These are phyloP conservation scores for Megaceryle alcyon DNA, from an alignment of 2,797 vertebrate genomes.

Conservation along the genomic window DNA sequence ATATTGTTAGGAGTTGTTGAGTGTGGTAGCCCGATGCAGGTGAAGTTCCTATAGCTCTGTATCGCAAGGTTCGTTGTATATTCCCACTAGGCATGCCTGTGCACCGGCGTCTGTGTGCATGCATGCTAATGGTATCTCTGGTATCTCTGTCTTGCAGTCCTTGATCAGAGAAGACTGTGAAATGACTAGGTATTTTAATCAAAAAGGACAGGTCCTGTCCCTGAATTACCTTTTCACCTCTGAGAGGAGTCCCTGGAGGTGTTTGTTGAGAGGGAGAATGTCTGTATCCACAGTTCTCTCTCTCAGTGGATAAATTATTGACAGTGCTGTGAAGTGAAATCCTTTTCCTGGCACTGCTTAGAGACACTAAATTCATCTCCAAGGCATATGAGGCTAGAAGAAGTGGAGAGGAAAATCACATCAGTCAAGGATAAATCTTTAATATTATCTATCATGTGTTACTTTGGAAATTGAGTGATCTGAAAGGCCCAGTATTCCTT, in stretches of 20 bases:
- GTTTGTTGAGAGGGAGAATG: background rate
- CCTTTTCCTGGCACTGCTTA: conserved; percentile 36
- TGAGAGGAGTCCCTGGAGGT: background rate
- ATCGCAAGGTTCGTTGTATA: rapidly evolving
- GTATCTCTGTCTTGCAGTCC: background rate
- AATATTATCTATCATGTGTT: conserved; percentile 5
- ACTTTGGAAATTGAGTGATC: conserved; percentile 13
- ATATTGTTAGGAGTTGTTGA: background rate
- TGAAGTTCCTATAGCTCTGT: rapidly evolving
- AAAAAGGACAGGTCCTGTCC: background rate
- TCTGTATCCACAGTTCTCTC: background rate
- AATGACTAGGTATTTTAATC: background rate
- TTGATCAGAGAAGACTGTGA: background rate
- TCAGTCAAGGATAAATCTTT: conserved; percentile 57
- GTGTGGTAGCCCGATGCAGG: background rate
- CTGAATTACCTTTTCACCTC: background rate
- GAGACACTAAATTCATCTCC: conserved; percentile 23
- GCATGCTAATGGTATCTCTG: background rate
- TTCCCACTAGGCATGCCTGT: background rate
- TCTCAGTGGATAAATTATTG: conserved; percentile 24
- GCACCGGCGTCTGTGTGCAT: background rate
- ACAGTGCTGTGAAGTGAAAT: conserved; percentile 46
- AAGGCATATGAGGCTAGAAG: conserved; percentile 18
- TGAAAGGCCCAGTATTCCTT: background rate
- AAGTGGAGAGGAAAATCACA: conserved; percentile 44